These are phyloP conservation scores for Chinchilla lanigera DNA, from an alignment of 2,113 vertebrate genomes.

Conservation along the genomic window DNA sequence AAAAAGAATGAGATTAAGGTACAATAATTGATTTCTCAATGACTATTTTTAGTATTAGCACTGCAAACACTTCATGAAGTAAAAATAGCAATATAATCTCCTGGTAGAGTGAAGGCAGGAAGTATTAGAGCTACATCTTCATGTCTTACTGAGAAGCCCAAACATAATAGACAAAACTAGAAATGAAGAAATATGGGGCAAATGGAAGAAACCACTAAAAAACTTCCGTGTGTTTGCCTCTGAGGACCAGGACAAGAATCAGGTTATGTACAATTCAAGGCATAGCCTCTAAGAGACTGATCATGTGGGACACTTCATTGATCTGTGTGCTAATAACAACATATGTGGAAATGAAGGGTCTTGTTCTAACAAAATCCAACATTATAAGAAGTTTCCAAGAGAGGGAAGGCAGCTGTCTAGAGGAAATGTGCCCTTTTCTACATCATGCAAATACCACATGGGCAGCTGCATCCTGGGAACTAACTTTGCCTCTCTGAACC, in stretches of 20 bases:
- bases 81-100: background rate
- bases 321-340: background rate
- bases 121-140: fast-evolving
- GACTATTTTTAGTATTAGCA: background rate
- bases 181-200: background rate
- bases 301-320: too few species aligned
- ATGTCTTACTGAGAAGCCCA: background rate
- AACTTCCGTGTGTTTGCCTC: background rate
- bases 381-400: background rate
- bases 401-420: background rate
- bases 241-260: background rate
- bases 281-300: background rate
- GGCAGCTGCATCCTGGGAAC: background rate
- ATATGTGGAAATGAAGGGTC: background rate
- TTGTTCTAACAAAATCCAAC: background rate
- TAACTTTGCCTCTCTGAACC: background rate
- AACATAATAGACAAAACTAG: background rate
- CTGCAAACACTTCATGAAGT: background rate
- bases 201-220: background rate
- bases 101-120: too few species aligned
- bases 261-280: background rate
- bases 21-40: background rate
- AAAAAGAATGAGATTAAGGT: background rate
- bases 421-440: background rate
- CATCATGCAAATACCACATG: background rate